Evolutionary conservation across 92 coral and sea anemone genomes (phyloP).

Genomic region (Zoanthus solanderi): DNA sequence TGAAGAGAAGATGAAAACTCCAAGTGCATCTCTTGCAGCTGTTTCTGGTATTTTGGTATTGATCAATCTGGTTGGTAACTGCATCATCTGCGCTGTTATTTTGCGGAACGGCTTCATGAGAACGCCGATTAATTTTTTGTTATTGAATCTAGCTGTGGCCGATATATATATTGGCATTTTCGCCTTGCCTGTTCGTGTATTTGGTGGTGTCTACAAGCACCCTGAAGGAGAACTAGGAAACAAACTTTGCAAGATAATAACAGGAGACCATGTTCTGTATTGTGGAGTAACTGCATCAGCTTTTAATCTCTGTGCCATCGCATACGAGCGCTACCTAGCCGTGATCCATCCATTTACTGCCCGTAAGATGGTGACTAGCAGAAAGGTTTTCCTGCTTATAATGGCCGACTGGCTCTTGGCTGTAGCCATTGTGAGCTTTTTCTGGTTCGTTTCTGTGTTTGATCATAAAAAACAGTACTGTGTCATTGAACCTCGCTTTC

Average conservation of each 20-base stretch:
- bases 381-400: conserved; percentile 18
- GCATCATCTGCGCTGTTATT: conserved; percentile 53
- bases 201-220: conserved; percentile 40
- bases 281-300: conserved; percentile 48
- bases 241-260: conserved; percentile 44
- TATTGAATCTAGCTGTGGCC: conserved; percentile 62
- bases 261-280: conserved; percentile 60
- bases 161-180: conserved; percentile 57
- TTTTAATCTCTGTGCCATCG: conserved; percentile 33
- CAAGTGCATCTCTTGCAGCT: background rate
- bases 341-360: conserved; percentile 46
- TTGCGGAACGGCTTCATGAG: conserved; percentile 56
- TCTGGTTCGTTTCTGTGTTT: background rate
- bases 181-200: conserved; percentile 33
- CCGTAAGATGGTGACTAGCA: background rate
- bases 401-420: conserved; percentile 47
- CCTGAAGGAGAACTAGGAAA: conserved; percentile 54
- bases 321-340: conserved; percentile 59
- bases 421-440: background rate
- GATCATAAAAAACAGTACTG: background rate
- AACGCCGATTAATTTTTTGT: conserved; percentile 59
- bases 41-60: conserved; percentile 27
- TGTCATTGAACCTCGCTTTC: background rate
- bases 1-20: background rate
- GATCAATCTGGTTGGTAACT: conserved; percentile 62